phyloP scores from a whole-genome alignment of 2,113 vertebrate species.

The Rhinoderma darwinii region DNA sequence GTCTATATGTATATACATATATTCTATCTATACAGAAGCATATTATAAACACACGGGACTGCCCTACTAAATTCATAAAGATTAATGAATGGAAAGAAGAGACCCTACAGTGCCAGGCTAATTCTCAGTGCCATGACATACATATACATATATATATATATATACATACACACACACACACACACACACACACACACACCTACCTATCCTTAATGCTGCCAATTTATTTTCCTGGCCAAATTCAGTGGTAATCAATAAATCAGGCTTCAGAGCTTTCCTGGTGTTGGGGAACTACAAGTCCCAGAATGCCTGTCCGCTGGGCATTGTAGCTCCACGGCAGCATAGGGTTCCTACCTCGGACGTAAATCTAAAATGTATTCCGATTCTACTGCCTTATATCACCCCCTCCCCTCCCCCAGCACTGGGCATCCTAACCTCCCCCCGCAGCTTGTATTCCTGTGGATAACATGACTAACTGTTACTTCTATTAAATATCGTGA shows the following conservation, averaged over 20 bases:
- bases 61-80: neutral
- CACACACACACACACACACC: neutral
- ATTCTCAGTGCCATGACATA: conserved; percentile 42
- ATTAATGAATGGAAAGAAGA: neutral
- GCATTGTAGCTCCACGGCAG: neutral
- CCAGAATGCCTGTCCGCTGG: neutral
- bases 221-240: neutral
- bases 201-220: conserved; percentile 8
- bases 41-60: conserved; percentile 4
- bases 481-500: conserved; percentile 40
- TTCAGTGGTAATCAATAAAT: neutral
- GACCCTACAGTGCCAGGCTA: neutral
- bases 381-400: conserved; percentile 44
- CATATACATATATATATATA: conserved; percentile 18
- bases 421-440: neutral
- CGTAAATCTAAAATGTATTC: neutral
- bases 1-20: conserved; percentile 39
- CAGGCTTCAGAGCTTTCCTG: neutral
- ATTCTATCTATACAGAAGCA: conserved; percentile 24
- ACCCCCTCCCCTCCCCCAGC: neutral
- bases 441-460: neutral
- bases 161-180: too few relatives aligned
- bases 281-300: neutral
- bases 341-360: conserved; percentile 14
- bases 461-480: conserved; percentile 31